Percentiles rank a stretch among this genome's conserved stretches.
phyloP scores from a whole-genome alignment of 2,113 vertebrate species.

The Gymnarchus niloticus region DNA sequence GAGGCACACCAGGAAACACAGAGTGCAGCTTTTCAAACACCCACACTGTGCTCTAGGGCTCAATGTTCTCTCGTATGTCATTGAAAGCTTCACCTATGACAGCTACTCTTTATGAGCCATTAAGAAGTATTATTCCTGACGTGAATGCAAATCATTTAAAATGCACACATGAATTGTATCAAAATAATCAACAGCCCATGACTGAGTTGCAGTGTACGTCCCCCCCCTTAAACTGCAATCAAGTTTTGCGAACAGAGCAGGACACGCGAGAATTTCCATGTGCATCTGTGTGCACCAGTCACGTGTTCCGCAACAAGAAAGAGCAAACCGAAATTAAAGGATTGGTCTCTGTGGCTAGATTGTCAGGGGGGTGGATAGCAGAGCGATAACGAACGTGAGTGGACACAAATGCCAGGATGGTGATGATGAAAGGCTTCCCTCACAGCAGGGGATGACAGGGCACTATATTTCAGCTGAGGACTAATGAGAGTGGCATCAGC shows the following conservation, averaged over 20 bases:
- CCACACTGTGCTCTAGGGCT: background rate
- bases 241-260: background rate
- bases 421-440: conserved; percentile 14
- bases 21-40: background rate
- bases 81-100: background rate
- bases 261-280: background rate
- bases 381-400: conserved; percentile 35
- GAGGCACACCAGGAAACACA: background rate
- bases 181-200: background rate
- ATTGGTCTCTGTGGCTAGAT: background rate
- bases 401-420: conserved; percentile 16
- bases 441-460: background rate
- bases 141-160: background rate
- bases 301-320: no score
- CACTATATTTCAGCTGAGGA: background rate
- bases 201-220: background rate
- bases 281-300: background rate
- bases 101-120: background rate
- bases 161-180: background rate
- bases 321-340: background rate
- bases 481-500: background rate
- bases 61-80: background rate
- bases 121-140: background rate
- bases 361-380: conserved; percentile 6
- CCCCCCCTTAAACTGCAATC: background rate